phyloP scores from a whole-genome alignment of 2,797 vertebrate species.

The Denticeps clupeoides region DNA sequence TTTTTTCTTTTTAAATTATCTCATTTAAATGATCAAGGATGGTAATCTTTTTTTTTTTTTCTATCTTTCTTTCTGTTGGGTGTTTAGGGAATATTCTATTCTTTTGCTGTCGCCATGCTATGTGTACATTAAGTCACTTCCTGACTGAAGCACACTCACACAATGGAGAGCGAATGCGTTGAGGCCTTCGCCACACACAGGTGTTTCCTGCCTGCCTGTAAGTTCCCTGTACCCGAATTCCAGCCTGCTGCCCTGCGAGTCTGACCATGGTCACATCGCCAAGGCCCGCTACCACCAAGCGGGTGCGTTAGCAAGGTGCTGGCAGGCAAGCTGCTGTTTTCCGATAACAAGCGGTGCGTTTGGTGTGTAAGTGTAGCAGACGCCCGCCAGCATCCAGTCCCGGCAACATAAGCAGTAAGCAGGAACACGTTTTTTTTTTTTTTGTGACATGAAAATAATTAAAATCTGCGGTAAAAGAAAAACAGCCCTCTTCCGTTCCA shows the following conservation, averaged over 20 bases:
- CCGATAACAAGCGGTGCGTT: too few relatives aligned
- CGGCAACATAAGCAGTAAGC: too few relatives aligned
- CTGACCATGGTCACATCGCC: not conserved
- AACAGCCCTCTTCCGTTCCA: too few relatives aligned
- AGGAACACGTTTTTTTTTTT: too few relatives aligned
- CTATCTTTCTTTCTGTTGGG: not conserved
- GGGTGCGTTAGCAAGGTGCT: not conserved
- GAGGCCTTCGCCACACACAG: conserved; percentile 37
- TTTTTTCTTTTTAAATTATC: too few relatives aligned
- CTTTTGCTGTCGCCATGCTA: conserved; percentile 7
- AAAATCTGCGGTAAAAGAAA: too few relatives aligned
- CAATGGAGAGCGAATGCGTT: conserved; percentile 43
- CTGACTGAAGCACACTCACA: conserved; percentile 43
- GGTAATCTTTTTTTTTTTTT: not conserved
- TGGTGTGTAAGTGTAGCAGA: not conserved
- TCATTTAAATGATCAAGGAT: too few relatives aligned
- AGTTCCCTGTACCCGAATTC: conserved; percentile 9
- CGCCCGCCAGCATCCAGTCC: too few relatives aligned
- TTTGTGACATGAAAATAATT: too few relatives aligned
- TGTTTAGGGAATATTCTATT: not conserved
- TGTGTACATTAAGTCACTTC: conserved; percentile 40
- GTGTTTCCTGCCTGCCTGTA: conserved; percentile 55
- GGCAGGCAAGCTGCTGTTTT: too few relatives aligned
- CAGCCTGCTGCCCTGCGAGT: conserved; percentile 9
- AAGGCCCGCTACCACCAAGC: not conserved